A percentile compares a stretch with the other conserved stretches of the same genome.
Evolutionary conservation across 2,113 vertebrate species (phyloP).

Genomic region (Oplegnathus fasciatus): DNA sequence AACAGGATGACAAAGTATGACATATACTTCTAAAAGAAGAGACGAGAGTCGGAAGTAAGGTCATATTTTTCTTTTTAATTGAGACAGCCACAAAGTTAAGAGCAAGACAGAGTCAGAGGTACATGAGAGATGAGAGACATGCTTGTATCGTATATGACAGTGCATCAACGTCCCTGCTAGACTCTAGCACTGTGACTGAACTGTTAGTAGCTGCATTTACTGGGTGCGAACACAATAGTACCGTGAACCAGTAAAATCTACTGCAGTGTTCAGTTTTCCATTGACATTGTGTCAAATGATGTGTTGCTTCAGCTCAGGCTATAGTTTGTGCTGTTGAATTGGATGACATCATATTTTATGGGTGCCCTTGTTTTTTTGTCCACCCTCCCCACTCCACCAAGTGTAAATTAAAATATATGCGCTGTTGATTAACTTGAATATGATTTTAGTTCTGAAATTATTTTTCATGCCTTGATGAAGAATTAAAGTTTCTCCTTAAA

Average conservation of each 20-base stretch:
- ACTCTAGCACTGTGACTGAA: neutral
- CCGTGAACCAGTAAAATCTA: neutral
- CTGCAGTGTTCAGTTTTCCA: neutral
- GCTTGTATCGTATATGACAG: neutral
- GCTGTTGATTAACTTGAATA: neutral
- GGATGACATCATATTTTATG: neutral
- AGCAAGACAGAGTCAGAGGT: neutral
- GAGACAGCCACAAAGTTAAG: conserved; percentile 16
- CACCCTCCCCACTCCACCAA: neutral
- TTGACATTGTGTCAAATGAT: neutral
- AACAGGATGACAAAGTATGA: conserved; percentile 48
- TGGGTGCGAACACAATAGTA: neutral
- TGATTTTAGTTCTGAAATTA: neutral
- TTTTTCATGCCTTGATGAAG: neutral
- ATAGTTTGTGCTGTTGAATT: neutral
- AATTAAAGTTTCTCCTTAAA: neutral
- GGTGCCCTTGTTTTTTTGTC: neutral
- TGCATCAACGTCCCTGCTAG: neutral
- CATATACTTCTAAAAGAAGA: conserved; percentile 11
- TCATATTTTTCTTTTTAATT: conserved; percentile 42
- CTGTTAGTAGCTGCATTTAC: neutral
- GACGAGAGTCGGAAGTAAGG: conserved; percentile 9
- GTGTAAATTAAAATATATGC: neutral
- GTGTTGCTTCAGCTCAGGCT: neutral
- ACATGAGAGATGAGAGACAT: neutral